Evolutionary conservation across 2,797 vertebrate genomes (phyloP).

Genomic region (Xerus rutilus): DNA sequence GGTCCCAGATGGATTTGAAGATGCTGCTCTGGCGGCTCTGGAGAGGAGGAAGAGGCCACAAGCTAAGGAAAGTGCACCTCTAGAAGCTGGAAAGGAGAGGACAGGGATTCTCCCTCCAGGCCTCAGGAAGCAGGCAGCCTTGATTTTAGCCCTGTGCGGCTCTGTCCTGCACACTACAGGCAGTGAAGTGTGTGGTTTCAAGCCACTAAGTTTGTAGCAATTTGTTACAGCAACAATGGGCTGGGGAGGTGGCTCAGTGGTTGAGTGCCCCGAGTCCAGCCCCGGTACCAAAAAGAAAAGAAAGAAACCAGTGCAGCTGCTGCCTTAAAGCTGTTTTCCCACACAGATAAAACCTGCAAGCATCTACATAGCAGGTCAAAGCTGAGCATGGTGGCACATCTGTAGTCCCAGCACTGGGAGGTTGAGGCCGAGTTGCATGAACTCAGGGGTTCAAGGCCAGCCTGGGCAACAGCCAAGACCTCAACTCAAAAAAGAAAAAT

Average conservation of each 20-base stretch:
- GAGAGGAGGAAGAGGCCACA: not conserved
- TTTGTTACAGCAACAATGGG: not conserved
- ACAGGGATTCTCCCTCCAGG: not conserved
- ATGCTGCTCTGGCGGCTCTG: not conserved
- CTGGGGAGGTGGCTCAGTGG: too few species aligned
- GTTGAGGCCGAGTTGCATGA: not conserved
- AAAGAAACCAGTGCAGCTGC: not conserved
- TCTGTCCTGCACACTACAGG: not conserved
- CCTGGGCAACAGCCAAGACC: not conserved
- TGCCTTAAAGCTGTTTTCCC: not conserved
- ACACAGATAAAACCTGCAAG: too few species aligned
- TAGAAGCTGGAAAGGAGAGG: not conserved
- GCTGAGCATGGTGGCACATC: not conserved
- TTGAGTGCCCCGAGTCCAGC: too few species aligned
- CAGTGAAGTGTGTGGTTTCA: not conserved
- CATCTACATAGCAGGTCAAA: too few species aligned
- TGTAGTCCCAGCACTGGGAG: not conserved
- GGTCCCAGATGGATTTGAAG: not conserved
- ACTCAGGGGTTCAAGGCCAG: not conserved
- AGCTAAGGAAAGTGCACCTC: not conserved
- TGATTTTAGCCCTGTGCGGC: not conserved
- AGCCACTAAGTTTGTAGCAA: accelerated
- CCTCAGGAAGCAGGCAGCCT: not conserved
- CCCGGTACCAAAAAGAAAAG: too few species aligned
- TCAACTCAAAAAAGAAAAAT: not conserved